phyloP scores from a whole-genome alignment of 1,140 invertebrate genomes.

The Dinoponera quadriceps region DNA sequence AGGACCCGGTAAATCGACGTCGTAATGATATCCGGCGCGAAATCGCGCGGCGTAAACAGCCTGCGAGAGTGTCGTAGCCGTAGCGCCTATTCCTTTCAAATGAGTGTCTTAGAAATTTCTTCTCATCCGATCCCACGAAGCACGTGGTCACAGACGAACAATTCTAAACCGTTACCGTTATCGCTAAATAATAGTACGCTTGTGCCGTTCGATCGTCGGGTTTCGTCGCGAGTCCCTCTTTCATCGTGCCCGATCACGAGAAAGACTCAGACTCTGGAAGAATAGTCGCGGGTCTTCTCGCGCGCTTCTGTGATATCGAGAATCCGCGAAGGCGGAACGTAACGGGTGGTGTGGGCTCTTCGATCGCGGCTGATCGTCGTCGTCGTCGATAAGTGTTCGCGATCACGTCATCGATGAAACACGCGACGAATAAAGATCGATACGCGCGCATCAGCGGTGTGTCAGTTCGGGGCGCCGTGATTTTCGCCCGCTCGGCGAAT shows the following conservation, averaged over 20 bases:
- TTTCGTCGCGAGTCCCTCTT: constrained; percentile 28
- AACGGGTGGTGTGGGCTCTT: constrained; percentile 17
- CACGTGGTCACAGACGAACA: constrained; percentile 41
- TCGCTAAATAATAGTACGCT: constrained; percentile 43
- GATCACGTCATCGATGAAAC: too few relatives aligned
- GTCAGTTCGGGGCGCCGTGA: too few relatives aligned
- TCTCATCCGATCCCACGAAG: constrained; percentile 27
- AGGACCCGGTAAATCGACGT: not conserved
- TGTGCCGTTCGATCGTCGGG: constrained; percentile 38
- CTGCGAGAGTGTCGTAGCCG: not conserved
- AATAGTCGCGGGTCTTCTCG: constrained; percentile 27
- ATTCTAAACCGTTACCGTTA: constrained; percentile 35
- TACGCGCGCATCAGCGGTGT: too few relatives aligned
- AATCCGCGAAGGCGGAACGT: constrained; percentile 22
- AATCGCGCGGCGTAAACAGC: constrained; percentile 2
- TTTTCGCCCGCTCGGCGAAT: too few relatives aligned
- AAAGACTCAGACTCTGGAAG: constrained; percentile 16
- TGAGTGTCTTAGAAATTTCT: constrained; percentile 22
- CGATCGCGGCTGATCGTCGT: constrained; percentile 13
- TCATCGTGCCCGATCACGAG: constrained; percentile 31
- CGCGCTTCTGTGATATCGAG: constrained; percentile 27
- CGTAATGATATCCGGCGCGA: not conserved
- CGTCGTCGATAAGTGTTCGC: constrained; percentile 29
- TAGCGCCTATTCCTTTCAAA: constrained; percentile 16
- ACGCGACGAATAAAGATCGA: too few relatives aligned